Percentiles rank a stretch among this genome's conserved stretches.
phyloP scores from a whole-genome alignment of 1,140 invertebrate genomes.

The Parasteatoda tepidariorum region DNA sequence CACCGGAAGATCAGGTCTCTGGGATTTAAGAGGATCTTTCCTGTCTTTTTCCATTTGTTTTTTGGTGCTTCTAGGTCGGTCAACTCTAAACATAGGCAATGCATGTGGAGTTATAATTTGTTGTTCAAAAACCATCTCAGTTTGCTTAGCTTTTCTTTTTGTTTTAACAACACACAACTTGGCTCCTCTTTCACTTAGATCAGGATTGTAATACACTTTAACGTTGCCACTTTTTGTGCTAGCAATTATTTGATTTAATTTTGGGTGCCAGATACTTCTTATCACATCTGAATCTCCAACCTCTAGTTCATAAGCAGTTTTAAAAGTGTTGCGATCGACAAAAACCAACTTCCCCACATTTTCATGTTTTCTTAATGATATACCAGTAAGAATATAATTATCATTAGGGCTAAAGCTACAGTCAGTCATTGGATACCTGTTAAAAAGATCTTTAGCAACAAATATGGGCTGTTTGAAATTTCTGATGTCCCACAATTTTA shows the following conservation, averaged over 20 bases:
- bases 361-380: conserved; percentile 81
- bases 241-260: conserved; percentile 95
- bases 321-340: conserved; percentile 83
- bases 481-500: conserved; percentile 95
- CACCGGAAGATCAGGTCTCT: conserved; percentile 95
- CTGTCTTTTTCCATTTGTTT: conserved; percentile 92
- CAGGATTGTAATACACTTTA: conserved; percentile 91
- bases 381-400: conserved; percentile 86
- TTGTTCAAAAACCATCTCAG: conserved; percentile 86
- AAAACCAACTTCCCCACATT: conserved; percentile 82
- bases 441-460: conserved; percentile 78
- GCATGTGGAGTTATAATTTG: conserved; percentile 99
- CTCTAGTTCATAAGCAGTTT: conserved; percentile 76
- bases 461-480: conserved; percentile 84
- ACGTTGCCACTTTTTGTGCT: conserved; percentile 91
- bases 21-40: conserved; percentile 93
- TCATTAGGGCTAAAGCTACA: conserved; percentile 96
- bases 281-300: conserved; percentile 84
- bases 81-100: conserved; percentile 93
- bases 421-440: conserved; percentile 89
- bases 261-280: conserved; percentile 94
- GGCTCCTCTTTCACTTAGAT: conserved; percentile 87
- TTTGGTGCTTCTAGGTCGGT: conserved; percentile 87
- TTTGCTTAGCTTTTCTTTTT: conserved; percentile 71
- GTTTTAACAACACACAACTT: conserved; percentile 89